Percentiles rank a stretch among this genome's conserved stretches.
Evolutionary conservation across 2,113 vertebrate genomes (phyloP).

Genomic region (Dasypus novemcinctus): DNA sequence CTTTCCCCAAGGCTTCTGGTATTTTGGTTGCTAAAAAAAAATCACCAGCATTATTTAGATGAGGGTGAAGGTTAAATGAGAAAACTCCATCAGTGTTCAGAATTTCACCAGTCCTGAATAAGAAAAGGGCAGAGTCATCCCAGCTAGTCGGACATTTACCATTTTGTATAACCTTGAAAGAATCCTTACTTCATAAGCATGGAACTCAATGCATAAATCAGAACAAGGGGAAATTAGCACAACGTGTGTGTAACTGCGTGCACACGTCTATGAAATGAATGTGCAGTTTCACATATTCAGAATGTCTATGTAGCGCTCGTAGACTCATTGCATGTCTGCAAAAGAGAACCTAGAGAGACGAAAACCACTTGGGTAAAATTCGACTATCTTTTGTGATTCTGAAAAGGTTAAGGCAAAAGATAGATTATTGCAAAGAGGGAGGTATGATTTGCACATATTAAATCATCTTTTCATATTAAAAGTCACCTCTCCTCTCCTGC

Average conservation of each 20-base stretch:
- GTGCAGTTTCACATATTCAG: background rate
- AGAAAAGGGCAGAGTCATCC: background rate
- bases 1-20: background rate
- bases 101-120: background rate
- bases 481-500: conserved; percentile 60
- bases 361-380: conserved; percentile 56
- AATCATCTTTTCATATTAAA: conserved; percentile 47
- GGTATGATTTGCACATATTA: background rate
- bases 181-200: background rate
- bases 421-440: conserved; percentile 32
- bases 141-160: background rate
- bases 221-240: background rate
- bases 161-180: conserved; percentile 2
- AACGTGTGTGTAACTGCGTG: background rate
- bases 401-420: conserved; percentile 72
- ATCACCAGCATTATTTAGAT: background rate
- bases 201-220: background rate
- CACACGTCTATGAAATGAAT: background rate
- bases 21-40: background rate
- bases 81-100: background rate
- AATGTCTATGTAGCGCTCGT: background rate
- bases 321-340: background rate
- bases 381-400: conserved; percentile 74
- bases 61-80: background rate
- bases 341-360: background rate